phyloP scores from a whole-genome alignment of 2,113 vertebrate species.

The Dendrocopos noguchii region DNA sequence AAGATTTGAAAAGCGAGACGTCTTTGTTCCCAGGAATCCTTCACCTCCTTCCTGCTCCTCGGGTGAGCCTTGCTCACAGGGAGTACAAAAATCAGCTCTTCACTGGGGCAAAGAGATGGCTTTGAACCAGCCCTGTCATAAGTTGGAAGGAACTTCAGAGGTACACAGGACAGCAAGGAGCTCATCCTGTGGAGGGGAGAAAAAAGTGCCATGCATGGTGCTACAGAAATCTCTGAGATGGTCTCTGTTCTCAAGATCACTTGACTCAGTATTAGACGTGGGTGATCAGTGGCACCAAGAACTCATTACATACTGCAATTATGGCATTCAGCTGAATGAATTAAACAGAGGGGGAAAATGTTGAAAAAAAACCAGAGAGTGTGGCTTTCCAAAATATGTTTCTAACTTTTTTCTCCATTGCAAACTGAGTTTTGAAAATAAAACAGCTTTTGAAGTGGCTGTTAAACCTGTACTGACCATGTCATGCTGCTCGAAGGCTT shows the following conservation, averaged over 20 bases:
- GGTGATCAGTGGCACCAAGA: slow-evolving; percentile 69
- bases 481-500: slow-evolving; percentile 30
- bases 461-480: slow-evolving; percentile 54
- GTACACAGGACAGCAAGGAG: slow-evolving; percentile 76
- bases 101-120: slow-evolving; percentile 18
- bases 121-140: slow-evolving; percentile 15
- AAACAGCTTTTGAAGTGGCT: slow-evolving; percentile 67
- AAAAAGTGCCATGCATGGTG: slow-evolving; percentile 12
- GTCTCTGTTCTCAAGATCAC: slow-evolving; percentile 83
- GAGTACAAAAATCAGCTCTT: slow-evolving; percentile 46
- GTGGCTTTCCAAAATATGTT: slow-evolving; percentile 67
- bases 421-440: slow-evolving; percentile 77
- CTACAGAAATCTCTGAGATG: slow-evolving; percentile 72
- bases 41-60: slow-evolving; percentile 62
- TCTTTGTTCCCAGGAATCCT: slow-evolving; percentile 83
- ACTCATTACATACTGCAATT: slow-evolving; percentile 64
- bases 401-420: slow-evolving; percentile 73
- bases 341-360: slow-evolving; percentile 12
- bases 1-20: slow-evolving; percentile 84
- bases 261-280: slow-evolving; percentile 78
- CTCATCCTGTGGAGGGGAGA: slow-evolving; percentile 71
- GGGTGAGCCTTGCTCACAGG: not conserved
- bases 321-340: slow-evolving; percentile 41
- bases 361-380: slow-evolving; percentile 9
- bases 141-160: slow-evolving; percentile 55